phyloP scores from a whole-genome alignment of 2,797 vertebrate genomes.

The Lepilemur septentrionalis region DNA sequence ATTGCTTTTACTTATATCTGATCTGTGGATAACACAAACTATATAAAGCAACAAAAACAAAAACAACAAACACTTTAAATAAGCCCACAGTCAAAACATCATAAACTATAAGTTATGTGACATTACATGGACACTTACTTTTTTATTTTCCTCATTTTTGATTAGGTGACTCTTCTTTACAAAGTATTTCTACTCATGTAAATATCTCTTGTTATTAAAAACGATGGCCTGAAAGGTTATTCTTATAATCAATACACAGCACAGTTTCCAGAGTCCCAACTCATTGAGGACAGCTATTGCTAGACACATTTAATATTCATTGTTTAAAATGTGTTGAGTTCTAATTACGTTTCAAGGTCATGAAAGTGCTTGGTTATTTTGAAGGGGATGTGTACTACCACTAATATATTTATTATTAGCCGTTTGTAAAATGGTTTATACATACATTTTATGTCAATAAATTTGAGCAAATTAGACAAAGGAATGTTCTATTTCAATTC shows the following conservation, averaged over 20 bases:
- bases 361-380: neutral
- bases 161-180: neutral
- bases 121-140: neutral
- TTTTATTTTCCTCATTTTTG: neutral
- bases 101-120: neutral
- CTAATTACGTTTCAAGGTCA: conserved; percentile 56
- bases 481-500: conserved; percentile 59
- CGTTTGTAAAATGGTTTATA: conserved; percentile 25
- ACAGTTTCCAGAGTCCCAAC: neutral
- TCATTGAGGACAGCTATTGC: neutral
- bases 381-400: neutral
- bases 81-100: neutral
- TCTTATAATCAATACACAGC: neutral
- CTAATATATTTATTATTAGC: conserved; percentile 40
- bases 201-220: conserved; percentile 38
- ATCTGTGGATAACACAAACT: neutral
- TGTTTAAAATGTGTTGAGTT: conserved; percentile 36
- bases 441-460: conserved; percentile 38
- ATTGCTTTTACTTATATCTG: neutral
- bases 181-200: neutral
- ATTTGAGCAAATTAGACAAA: conserved; percentile 68
- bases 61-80: neutral
- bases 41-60: neutral
- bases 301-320: neutral
- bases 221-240: neutral